These are phyloP conservation scores for Oikopleura dioica DNA, from an alignment of 23 tunicate species.

Conservation along the genomic window DNA sequence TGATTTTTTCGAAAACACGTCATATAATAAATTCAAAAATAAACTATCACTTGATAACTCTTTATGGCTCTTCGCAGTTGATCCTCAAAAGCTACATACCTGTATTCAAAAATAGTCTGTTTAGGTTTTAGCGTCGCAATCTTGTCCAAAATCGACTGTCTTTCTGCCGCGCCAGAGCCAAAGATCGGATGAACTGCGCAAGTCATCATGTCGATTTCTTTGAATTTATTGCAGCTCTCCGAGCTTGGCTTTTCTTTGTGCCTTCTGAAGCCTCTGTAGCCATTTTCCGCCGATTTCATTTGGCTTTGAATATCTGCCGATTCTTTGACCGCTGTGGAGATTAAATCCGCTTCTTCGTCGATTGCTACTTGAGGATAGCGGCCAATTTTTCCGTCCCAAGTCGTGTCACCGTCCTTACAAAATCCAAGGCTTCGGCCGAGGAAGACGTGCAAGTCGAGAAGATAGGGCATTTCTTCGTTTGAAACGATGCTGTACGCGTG, in stretches of 20 bases:
- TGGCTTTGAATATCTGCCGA: conserved; percentile 16
- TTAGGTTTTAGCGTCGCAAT: not conserved
- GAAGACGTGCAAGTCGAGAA: conserved; percentile 67
- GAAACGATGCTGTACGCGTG: conserved; percentile 56
- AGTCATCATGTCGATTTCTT: conserved; percentile 21
- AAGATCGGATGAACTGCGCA: conserved; percentile 51
- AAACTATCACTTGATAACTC: no score
- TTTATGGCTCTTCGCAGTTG: no score
- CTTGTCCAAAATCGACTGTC: not conserved
- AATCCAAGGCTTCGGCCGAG: conserved; percentile 45
- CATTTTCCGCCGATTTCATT: conserved; percentile 41
- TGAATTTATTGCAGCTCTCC: conserved; percentile 51
- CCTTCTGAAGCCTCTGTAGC: conserved; percentile 41
- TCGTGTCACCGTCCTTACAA: conserved; percentile 15
- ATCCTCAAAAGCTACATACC: no score
- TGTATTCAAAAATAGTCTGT: not conserved
- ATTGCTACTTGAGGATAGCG: conserved; percentile 33
- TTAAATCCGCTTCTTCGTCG: conserved; percentile 38
- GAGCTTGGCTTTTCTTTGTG: conserved; percentile 48
- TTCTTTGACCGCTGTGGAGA: conserved; percentile 19
- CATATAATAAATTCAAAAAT: no score
- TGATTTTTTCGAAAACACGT: no score
- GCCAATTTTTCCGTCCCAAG: conserved; percentile 17
- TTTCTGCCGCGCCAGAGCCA: conserved; percentile 11
- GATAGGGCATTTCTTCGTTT: conserved; percentile 53